These are phyloP conservation scores for Spodoptera litura DNA, from an alignment of 1,140 invertebrate genomes.

Conservation along the genomic window DNA sequence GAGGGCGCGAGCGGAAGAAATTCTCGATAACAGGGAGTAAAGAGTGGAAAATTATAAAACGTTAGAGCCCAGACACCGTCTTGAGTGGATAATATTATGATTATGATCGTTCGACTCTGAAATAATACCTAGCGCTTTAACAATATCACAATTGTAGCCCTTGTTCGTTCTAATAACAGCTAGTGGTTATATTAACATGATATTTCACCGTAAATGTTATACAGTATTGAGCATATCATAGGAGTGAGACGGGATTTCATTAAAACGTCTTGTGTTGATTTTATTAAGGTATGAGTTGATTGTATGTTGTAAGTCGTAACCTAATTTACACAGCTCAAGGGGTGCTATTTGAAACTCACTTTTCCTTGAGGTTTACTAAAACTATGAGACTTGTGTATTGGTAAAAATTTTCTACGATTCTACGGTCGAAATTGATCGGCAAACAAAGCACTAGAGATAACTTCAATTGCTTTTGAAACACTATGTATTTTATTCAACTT, in stretches of 20 bases:
- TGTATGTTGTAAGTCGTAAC: neutral
- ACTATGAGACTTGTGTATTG: too few species aligned
- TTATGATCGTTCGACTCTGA: slow-evolving; percentile 55
- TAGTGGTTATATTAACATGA: slow-evolving; percentile 33
- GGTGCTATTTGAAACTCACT: too few species aligned
- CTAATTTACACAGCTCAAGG: too few species aligned
- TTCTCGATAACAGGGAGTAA: slow-evolving; percentile 77
- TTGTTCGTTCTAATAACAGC: slow-evolving; percentile 23
- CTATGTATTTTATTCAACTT: slow-evolving; percentile 4
- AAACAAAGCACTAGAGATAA: too few species aligned
- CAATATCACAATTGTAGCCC: slow-evolving; percentile 19
- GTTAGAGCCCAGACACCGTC: slow-evolving; percentile 65
- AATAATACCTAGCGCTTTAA: slow-evolving; percentile 39
- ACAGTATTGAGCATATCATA: neutral
- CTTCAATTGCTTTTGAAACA: slow-evolving; percentile 20
- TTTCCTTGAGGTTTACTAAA: too few species aligned
- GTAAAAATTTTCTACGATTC: too few species aligned
- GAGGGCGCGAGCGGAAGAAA: slow-evolving; percentile 79
- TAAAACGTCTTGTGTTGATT: slow-evolving; percentile 3
- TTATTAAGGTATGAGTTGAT: neutral
- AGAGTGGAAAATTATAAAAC: slow-evolving; percentile 80
- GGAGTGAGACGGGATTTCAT: neutral
- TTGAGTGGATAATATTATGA: slow-evolving; percentile 58
- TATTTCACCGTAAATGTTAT: neutral
- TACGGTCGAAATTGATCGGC: too few species aligned